Evolutionary conservation across 2,888 invertebrate genomes (phyloP), one percentile per base, ranked within the genome.

Genomic region (Rotaria magnacalcarata): DNA sequence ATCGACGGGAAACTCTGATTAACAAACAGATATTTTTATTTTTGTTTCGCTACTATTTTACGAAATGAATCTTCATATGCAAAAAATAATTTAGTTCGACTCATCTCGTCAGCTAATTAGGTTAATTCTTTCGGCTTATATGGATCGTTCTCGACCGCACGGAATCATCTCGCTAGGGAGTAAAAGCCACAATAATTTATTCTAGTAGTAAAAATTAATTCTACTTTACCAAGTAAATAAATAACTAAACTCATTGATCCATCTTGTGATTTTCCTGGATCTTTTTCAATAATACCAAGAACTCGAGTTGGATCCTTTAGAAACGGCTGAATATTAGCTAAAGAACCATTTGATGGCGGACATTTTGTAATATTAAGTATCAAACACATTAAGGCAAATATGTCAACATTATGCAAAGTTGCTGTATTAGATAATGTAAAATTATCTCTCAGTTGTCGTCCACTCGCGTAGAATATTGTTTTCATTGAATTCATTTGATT

Each of bases 371-470:
- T 85, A 34, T 88, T 88, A 27, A 91, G 88, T 8, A 91, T 87
- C 85, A 89, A 87, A 87, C 90, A 90, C 89, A 91, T 89, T 85
- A 91, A 87, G 10, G 90, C 89, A 87, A 90, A 91, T 5, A 91
- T 87, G 87, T 91, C 90, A 1, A 90, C 90, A 88, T 88, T 90
- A 85, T 90, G 87, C 85, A 91, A 90, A 5, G 11, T 27, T 27
- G 14, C 34, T 14, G 88, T 88, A 24, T 47, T 80, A 43, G 75
- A 86, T 50, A 67, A 67, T 84, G 58, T 86, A 84, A 67, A 86
- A 52, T 84, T 86, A 67, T 86, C 50, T 67, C 50, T 84, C n/a
- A 86, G 24, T 50, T 60, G 52, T 16, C 84, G 86, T 47, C 86
- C 86, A 50, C 60, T 50, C 6, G 86, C 86, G 24, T 84, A 60